Base-by-base conservation (phyloP, 2,113 vertebrate species). In the Tichodroma muraria region DNA sequence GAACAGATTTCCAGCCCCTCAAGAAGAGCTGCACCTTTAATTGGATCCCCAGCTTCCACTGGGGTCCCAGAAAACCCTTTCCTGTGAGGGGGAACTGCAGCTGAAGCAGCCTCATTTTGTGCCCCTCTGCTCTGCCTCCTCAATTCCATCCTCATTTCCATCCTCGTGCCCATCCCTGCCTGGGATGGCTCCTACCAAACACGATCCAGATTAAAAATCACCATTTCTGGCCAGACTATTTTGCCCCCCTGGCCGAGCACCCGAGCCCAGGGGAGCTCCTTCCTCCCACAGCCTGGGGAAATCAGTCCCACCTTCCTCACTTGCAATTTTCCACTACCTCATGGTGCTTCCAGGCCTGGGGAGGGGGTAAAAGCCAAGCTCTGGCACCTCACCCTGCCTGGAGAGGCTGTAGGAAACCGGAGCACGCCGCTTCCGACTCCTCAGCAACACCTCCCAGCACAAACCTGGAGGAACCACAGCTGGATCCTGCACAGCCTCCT, bases 21-120 rank as follows among this genome's bases (percentile, higher is more conserved):
- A 42, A 15, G 42, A 42, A 45, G 44, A 45, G 18, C 18, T 45
- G 18, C 19, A 19, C 31, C 45, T 68, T 33, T 10, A 35, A 18
- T 0, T 7, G 44, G 37, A 47, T 6, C 38, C n/a, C 13, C 66
- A 64, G 6, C 19, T 47, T 45, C 35, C 57, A 31, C 0, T 0
- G 27, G 35, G 50, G 68, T 31, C 24, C 44, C 35, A 28, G 1
- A 33, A 57, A 80, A 4, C 11, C 37, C 47, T 11, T 42, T 70
- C 42, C 25, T 52, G 60, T 2, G 9, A 38, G 42, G 11, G 53
- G 38, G 27, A 68, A 17, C 10, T 31, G 59, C 68, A 63, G 47
- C 1, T 16, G 47, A 18, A 70, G 63, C 52, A 71, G 81, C 63
- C n/a, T 37, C 40, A 21, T 1, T 40, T 16, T 11, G 31, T 13